A percentile compares a stretch with the other conserved stretches of the same genome.
Conservation (phyloP, 2,797 vertebrate genomes). For the Neostethus bicornis region DNA sequence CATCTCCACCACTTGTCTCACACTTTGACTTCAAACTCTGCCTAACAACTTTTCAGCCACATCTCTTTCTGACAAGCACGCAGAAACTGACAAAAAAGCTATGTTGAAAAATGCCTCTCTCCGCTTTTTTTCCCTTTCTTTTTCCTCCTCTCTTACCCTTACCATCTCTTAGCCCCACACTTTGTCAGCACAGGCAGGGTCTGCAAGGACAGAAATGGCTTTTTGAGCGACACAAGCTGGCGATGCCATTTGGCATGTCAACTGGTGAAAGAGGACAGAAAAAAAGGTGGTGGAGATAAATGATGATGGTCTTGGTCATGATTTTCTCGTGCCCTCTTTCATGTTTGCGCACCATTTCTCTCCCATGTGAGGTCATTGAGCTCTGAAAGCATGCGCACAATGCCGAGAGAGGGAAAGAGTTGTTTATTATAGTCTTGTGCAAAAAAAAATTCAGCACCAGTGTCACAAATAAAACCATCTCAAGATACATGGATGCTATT, state of each 20-base stretch:
- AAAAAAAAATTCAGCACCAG: too few relatives aligned
- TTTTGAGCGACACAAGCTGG: constrained; percentile 79
- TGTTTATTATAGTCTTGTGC: constrained; percentile 17
- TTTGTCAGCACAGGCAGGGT: constrained; percentile 64
- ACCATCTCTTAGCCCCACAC: constrained; percentile 44
- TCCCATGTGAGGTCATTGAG: constrained; percentile 35
- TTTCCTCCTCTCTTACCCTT: constrained; percentile 22
- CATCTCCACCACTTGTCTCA: constrained; percentile 39
- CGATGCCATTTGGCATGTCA: constrained; percentile 68
- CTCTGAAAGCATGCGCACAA: constrained; percentile 37
- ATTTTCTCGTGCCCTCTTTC: constrained; percentile 55
- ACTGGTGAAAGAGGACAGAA: constrained; percentile 64
- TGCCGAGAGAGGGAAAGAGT: constrained; percentile 18
- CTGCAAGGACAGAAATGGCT: constrained; percentile 77
- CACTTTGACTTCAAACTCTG: constrained; percentile 50
- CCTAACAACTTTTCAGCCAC: constrained; percentile 55
- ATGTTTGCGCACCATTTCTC: constrained; percentile 30
- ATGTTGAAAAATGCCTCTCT: constrained; percentile 64
- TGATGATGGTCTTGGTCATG: constrained; percentile 66
- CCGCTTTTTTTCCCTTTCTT: constrained; percentile 27
- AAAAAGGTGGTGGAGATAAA: constrained; percentile 70
- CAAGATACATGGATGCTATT: neutral
- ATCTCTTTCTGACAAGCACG: constrained; percentile 64
- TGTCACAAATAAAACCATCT: too few relatives aligned
- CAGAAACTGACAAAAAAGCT: constrained; percentile 73